phyloP scores from a whole-genome alignment of 2,888 invertebrate species.

The Archips xylosteana region DNA sequence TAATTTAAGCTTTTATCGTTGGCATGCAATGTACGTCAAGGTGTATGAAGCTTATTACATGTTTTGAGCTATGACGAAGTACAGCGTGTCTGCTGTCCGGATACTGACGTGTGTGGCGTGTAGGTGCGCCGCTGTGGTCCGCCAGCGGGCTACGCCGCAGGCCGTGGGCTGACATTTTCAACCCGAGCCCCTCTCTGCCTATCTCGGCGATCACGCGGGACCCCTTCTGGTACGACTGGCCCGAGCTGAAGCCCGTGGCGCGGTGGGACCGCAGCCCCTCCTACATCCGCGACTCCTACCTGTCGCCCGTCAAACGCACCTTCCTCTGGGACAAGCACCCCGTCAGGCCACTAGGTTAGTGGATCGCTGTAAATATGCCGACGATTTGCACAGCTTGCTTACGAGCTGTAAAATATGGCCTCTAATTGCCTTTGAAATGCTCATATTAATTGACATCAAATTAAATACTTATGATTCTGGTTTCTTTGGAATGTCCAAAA shows the following conservation, averaged over 20 bases:
- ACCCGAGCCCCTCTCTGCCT: slow-evolving; percentile 92
- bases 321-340: slow-evolving; percentile 97
- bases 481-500: slow-evolving; percentile 20
- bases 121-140: slow-evolving; percentile 90
- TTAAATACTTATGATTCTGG: slow-evolving; percentile 26
- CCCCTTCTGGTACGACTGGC: slow-evolving; percentile 96
- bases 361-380: slow-evolving; percentile 73
- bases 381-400: slow-evolving; percentile 45
- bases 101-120: slow-evolving; percentile 70
- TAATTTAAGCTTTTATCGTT: slow-evolving; percentile 31
- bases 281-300: slow-evolving; percentile 94
- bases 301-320: slow-evolving; percentile 96
- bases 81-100: slow-evolving; percentile 63
- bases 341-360: slow-evolving; percentile 95
- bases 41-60: slow-evolving; percentile 58
- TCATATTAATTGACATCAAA: slow-evolving; percentile 55
- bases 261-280: slow-evolving; percentile 90
- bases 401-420: slow-evolving; percentile 73
- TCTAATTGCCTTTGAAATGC: slow-evolving; percentile 41
- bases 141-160: slow-evolving; percentile 87
- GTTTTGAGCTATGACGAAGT: slow-evolving; percentile 74
- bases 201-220: slow-evolving; percentile 93
- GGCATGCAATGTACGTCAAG: slow-evolving; percentile 32
- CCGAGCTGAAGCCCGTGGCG: slow-evolving; percentile 91
- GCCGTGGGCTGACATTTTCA: slow-evolving; percentile 89